Percentiles rank a stretch among this genome's conserved stretches.
Evolutionary conservation across 2,888 invertebrate genomes (phyloP).

Genomic region (Diaphora mendica): DNA sequence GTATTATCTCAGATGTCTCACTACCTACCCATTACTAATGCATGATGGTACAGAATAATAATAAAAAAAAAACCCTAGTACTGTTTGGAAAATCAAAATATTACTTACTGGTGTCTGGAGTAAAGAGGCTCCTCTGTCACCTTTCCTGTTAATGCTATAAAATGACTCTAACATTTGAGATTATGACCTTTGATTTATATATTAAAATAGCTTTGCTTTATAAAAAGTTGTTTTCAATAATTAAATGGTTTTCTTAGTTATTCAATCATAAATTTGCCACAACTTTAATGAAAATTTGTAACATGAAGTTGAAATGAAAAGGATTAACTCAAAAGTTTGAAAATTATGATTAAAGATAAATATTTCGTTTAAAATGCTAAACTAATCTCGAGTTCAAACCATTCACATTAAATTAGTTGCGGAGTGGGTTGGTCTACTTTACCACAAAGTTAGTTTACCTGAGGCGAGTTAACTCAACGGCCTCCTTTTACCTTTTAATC

Average conservation of each 20-base stretch:
- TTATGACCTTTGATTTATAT: background rate
- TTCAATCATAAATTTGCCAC: background rate
- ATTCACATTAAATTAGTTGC: slow-evolving; percentile 47
- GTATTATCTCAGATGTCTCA: no score
- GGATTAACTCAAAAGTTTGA: slow-evolving; percentile 20
- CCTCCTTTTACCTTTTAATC: slow-evolving; percentile 63
- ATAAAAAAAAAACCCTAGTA: background rate
- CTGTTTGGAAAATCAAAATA: background rate
- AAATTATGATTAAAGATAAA: slow-evolving; percentile 31
- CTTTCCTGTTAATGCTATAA: background rate
- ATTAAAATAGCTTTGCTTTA: background rate
- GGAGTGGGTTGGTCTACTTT: slow-evolving; percentile 46
- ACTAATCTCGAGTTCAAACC: slow-evolving; percentile 46
- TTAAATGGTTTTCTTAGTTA: background rate
- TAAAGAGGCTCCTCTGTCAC: background rate
- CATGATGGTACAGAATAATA: no score
- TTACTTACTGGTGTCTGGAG: background rate
- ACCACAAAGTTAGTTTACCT: slow-evolving; percentile 57
- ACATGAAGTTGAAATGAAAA: background rate
- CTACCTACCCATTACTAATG: no score
- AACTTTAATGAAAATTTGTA: background rate
- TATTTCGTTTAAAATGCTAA: slow-evolving; percentile 44
- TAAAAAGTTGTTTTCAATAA: background rate
- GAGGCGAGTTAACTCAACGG: slow-evolving; percentile 54
- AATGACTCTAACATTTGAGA: background rate